Conservation (phyloP, 1,140 invertebrate genomes). For the Bombus sylvicola region DNA sequence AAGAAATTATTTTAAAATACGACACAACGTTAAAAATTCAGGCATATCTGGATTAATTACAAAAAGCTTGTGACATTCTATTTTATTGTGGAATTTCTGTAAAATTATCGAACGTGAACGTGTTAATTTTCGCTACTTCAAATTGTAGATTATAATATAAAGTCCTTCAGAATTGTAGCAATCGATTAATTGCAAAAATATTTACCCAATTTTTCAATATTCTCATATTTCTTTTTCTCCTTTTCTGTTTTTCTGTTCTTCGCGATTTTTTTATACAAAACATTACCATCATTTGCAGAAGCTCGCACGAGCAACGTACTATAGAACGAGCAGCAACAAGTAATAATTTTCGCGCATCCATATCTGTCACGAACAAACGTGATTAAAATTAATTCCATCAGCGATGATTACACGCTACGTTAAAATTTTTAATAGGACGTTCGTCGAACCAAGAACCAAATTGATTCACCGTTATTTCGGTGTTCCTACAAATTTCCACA, state of each 20-base stretch:
- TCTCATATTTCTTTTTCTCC: too few relatives aligned
- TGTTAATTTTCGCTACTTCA: not conserved
- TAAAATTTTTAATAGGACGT: not conserved
- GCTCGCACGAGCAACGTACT: not conserved
- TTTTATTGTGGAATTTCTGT: not conserved
- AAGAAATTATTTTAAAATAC: not conserved
- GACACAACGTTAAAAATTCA: not conserved
- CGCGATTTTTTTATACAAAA: not conserved
- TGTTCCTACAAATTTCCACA: not conserved
- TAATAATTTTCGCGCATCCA: not conserved
- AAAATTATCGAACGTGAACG: too few relatives aligned
- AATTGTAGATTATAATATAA: not conserved
- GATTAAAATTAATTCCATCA: conserved; percentile 16
- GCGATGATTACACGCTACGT: not conserved
- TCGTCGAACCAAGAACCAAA: not conserved
- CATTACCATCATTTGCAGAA: not conserved
- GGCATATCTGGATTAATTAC: not conserved
- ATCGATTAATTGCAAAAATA: not conserved
- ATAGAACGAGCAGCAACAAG: not conserved
- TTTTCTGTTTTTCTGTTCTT: not conserved
- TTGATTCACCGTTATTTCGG: not conserved
- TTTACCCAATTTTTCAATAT: not conserved
- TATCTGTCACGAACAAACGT: not conserved
- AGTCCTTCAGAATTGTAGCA: not conserved
- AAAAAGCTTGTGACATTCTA: not conserved